Base-by-base conservation (phyloP, 2,113 vertebrate genomes). In the Herpetotheres cachinnans region DNA sequence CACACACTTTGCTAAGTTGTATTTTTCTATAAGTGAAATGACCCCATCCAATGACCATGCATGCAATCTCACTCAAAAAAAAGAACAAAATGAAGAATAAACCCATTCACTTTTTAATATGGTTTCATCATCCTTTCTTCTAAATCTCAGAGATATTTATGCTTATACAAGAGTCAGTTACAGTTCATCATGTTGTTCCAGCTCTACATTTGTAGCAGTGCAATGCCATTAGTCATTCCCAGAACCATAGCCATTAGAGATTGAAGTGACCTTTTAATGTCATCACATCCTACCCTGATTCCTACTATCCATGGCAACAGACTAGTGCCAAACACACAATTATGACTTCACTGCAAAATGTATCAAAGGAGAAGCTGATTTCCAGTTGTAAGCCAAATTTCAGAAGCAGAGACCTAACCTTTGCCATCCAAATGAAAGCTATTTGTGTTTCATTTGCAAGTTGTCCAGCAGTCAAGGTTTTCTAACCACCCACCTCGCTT, bases 251-350 rank as follows among this genome's bases (percentile, higher is more conserved):
- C 52, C 70, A 89, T 96, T 95, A 96, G 78, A 91, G 83, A 87
- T 73, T 79, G 89, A 97, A 96, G 93, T 91, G 91, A 96, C 91
- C 94, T 95, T 96, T 95, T 89, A 93, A 83, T 90, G 89, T 96
- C 95, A 93, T 84, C 84, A 69, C 7, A 3, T 91, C 70, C 66
- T 94, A 87, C n/a, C 54, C 81, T 58, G 89, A 85, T 84, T 91
- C 58, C 54, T 66, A 18, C 93, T 80, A 82, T 80, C 95, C 91
- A 93, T 94, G 86, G 84, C 81, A 96, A 97, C 93, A 89, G 78
- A 70, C 81, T 87, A 88, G 87, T 85, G 85, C 46, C 93, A 95
- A 87, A 94, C 46, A 80, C 22, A 62, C n/a, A 44, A 10, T 91
- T 85, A 80, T 42, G 20, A 82, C 58, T 86, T 88, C 78, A 90